phyloP scores from a whole-genome alignment of 2,797 vertebrate genomes.

The Acropternis orthonyx region DNA sequence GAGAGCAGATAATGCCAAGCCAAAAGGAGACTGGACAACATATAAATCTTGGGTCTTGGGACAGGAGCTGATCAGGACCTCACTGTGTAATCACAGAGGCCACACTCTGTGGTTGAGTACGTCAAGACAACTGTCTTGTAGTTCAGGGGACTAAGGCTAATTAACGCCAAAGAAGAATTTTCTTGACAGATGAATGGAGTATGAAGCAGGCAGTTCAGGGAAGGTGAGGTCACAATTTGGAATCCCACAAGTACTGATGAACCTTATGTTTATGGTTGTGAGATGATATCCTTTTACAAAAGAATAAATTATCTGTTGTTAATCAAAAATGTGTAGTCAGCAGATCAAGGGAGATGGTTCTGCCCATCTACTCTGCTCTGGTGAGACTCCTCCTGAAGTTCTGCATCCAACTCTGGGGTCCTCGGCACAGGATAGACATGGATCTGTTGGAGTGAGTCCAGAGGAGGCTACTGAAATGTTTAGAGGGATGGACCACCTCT shows the following conservation, averaged over 20 bases:
- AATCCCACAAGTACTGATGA: neutral
- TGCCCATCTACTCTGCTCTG: neutral
- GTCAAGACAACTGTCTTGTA: neutral
- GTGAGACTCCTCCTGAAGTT: neutral
- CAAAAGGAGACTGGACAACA: neutral
- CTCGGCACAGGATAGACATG: too few species aligned
- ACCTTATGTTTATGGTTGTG: neutral
- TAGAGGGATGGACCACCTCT: neutral
- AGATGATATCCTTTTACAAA: neutral
- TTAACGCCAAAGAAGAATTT: neutral
- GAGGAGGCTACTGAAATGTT: neutral
- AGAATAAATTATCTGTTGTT: neutral
- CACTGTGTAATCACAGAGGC: neutral
- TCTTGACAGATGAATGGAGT: neutral
- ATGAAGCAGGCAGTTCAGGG: neutral
- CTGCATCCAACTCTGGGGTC: neutral
- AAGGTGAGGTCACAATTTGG: neutral
- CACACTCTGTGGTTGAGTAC: neutral
- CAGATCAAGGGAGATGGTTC: neutral
- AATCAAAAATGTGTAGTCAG: neutral
- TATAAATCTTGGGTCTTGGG: conserved; percentile 10
- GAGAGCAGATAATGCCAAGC: conserved; percentile 29
- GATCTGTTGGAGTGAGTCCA: neutral
- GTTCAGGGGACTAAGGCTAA: neutral
- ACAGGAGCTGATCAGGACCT: neutral